Evolutionary conservation across 92 coral and sea anemone species (phyloP), one percentile per base, ranked within the genome.

Genomic region (Porites divaricata): DNA sequence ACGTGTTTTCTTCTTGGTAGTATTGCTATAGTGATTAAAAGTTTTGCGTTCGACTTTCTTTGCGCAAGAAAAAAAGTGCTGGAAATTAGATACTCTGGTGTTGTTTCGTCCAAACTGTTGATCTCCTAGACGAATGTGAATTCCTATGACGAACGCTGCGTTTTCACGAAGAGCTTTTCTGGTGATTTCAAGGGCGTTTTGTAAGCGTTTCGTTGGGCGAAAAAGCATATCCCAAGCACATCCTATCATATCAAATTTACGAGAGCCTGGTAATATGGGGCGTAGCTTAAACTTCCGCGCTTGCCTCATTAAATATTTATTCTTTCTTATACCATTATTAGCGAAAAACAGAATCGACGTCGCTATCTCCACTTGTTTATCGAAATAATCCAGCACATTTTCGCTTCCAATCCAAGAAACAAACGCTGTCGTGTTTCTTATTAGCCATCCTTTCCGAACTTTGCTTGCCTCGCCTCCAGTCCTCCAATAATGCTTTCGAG

Each of bases 81-180:
- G 73, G 79, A 67, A 88, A 56, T 91, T 61, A 21, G 67, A 81
- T 6, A 82, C 75, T 61, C 78, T 66, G 16, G 83, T 56, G 5
- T 15, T 2, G 2, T 8, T 13, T 25, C 76, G 81, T 9, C 90
- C 88, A 61, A 88, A 91, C 21, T 54, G 82, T 14, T 17, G 20
- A 73, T 91, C 95, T 16, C 95, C 95, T 59, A 85, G 58, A 12
- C 95, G 87, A 35, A 88, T 85, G 59, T 91, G 95, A 53, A 91
- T 63, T 19, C 95, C 95, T 54, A 91, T 76, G 16, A 80, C 72
- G 4, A 41, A 23, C 8, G 57, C 17, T 15, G 12, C 16, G 53
- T 87, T 78, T 35, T 76, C 26, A 45, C 90, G 88, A 21, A 78
- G 51, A 6, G 67, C 50, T 23, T 62, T 64, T 4, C 85, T 72